Base-by-base conservation (phyloP, 2,797 vertebrate species). In the Pangasius sanitwongsei region DNA sequence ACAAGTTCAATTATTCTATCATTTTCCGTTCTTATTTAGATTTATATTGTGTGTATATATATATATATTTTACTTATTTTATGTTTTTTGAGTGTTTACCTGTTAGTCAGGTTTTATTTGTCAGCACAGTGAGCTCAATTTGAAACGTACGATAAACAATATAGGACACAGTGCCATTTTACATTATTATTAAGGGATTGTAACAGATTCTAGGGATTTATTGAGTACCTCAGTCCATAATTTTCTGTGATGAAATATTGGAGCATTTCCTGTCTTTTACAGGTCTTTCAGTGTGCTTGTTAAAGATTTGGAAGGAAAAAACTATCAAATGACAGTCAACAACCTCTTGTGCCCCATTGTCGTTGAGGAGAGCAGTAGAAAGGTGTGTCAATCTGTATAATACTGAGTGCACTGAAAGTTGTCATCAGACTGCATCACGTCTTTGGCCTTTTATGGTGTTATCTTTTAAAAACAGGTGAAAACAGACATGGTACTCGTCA, bases 271-370 rank as follows among this genome's bases (percentile, higher is more conserved):
- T 74, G 28, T 88, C 1, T 87, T 92, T 67, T 90, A 44, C 93
- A 99, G 98, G 92, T 98, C 98, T 6, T 98, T 98, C 91, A 96
- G 97, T 92, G 93, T 99, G 69, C 90, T 99, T 50, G 97, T 99
- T 55, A 98, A 97, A 93, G 97, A 98, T 90, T 95, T 99, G n/a
- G 97, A 97, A 91, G 97, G 97, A 41, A 99, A 98, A 95, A 99
- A 97, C 93, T 97, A 99, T 89, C 97, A 98, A 91, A 97, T 99
- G 97, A 97, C 94, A 0, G 92, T 99, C 89, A 98, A 97, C 92
- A 98, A 98, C 89, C 96, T 99, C 15, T 95, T 99, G 88, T 96
- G 94, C 90, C 96, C 97, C 57, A 97, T 99, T 70, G 96, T 97
- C 91, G 95, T 95, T 88, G 96, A 98, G 92, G 96, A 97, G 87